Percentiles rank a stretch among this genome's conserved stretches.
These are phyloP conservation scores for Darevskia nairensis DNA, from an alignment of 2,797 vertebrate genomes.

Conservation along the genomic window DNA sequence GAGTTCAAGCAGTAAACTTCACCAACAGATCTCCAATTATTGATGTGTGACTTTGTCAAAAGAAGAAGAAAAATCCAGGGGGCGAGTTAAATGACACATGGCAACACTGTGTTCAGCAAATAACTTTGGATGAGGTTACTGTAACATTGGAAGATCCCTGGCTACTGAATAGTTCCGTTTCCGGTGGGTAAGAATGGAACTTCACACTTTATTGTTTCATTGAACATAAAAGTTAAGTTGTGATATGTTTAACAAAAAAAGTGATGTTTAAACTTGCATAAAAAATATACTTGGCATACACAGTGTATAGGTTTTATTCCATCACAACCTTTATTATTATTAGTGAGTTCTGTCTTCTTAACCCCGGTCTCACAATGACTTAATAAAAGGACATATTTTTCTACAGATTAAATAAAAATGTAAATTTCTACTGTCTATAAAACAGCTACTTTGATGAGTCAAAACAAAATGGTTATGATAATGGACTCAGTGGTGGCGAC, in stretches of 20 bases:
- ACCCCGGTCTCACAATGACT: background rate
- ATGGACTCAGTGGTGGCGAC: background rate
- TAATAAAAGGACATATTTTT: background rate
- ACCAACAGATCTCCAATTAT: slow-evolving; percentile 80
- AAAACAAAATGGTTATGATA: background rate
- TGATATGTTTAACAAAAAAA: background rate
- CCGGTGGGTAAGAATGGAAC: background rate
- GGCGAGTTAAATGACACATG: background rate
- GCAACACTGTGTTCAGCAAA: background rate
- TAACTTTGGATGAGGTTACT: background rate
- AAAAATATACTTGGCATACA: slow-evolving; percentile 28
- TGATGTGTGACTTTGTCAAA: slow-evolving; percentile 79
- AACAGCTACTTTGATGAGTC: background rate
- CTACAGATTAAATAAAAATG: background rate
- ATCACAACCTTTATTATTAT: background rate
- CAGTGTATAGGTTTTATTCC: background rate
- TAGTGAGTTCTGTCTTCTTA: background rate
- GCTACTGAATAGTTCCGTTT: slow-evolving; percentile 10
- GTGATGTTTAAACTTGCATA: background rate
- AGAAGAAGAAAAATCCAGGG: background rate
- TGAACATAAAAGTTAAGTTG: slow-evolving; percentile 14
- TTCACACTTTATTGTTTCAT: slow-evolving; percentile 7
- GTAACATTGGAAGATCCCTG: slow-evolving; percentile 19
- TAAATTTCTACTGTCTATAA: background rate
- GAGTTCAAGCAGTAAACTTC: slow-evolving; percentile 86